A percentile compares a stretch with the other conserved stretches of the same genome.
Conservation (phyloP, 2,888 invertebrate species). For the Pseudanteris insignis region DNA sequence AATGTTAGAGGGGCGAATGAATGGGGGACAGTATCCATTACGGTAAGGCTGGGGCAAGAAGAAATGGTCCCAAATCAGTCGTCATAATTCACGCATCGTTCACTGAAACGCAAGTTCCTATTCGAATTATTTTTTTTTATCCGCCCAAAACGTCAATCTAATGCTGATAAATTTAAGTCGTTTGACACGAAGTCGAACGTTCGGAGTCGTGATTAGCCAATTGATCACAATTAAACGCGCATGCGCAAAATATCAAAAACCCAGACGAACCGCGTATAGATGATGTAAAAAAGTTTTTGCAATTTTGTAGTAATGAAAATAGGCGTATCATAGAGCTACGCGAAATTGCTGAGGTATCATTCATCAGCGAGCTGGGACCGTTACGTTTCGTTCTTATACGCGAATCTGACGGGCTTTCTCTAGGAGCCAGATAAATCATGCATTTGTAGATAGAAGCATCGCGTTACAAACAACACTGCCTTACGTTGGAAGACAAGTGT, state of each 20-base stretch:
- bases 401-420: conserved; percentile 29
- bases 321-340: conserved; percentile 28
- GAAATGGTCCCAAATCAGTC: conserved; percentile 29
- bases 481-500: conserved; percentile 19
- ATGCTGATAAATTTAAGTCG: conserved; percentile 26
- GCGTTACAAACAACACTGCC: conserved; percentile 38
- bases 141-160: conserved; percentile 29
- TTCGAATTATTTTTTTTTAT: conserved; percentile 36
- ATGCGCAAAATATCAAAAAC: too few species aligned
- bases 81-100: conserved; percentile 28
- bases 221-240: too few species aligned
- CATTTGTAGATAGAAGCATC: conserved; percentile 39
- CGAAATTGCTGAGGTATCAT: conserved; percentile 29
- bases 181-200: conserved; percentile 36
- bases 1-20: too few species aligned
- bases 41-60: conserved; percentile 16
- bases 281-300: conserved; percentile 30
- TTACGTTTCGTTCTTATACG: conserved; percentile 38
- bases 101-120: conserved; percentile 31
- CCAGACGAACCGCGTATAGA: too few species aligned
- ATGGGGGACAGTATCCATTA: too few species aligned
- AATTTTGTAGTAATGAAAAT: conserved; percentile 21
- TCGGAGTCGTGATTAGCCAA: conserved; percentile 10
- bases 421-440: conserved; percentile 38
- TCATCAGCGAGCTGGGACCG: conserved; percentile 35